A percentile compares a stretch with the other conserved stretches of the same genome.
phyloP scores from a whole-genome alignment of 2,888 invertebrate species.

The Habrosyne pyritoides region DNA sequence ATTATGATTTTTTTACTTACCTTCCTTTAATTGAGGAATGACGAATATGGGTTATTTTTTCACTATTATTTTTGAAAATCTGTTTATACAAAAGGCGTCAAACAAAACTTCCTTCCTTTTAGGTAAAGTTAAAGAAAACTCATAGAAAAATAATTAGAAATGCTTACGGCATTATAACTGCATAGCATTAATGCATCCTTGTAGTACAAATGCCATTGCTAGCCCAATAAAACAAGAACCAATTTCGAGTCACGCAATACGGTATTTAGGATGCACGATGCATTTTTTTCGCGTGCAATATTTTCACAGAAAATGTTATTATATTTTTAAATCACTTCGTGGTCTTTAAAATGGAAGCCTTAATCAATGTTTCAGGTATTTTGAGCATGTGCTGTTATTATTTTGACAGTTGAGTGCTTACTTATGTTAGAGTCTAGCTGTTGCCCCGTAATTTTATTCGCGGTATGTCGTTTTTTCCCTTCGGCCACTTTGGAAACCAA shows the following conservation, averaged over 20 bases:
- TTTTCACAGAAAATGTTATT: constrained; percentile 59
- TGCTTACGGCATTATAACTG: constrained; percentile 12
- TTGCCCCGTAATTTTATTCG: too few relatives aligned
- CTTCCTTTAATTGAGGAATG: too few relatives aligned
- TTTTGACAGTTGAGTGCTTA: too few relatives aligned
- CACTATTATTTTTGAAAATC: neutral
- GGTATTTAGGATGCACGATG: constrained; percentile 62
- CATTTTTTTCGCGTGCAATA: constrained; percentile 51
- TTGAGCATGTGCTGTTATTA: too few relatives aligned
- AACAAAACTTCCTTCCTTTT: neutral
- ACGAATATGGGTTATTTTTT: too few relatives aligned
- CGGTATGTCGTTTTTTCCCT: too few relatives aligned
- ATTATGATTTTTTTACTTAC: too few relatives aligned
- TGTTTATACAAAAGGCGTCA: neutral
- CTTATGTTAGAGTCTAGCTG: too few relatives aligned
- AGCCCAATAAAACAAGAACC: constrained; percentile 52
- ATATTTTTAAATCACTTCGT: constrained; percentile 35
- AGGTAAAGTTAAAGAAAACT: neutral
- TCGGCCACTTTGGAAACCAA: too few relatives aligned
- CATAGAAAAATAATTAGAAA: neutral
- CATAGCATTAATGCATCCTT: constrained; percentile 30
- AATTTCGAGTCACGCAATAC: constrained; percentile 70
- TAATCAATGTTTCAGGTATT: constrained; percentile 15
- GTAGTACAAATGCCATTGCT: constrained; percentile 47
- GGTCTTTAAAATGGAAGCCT: constrained; percentile 16